Conservation (phyloP, 2,888 invertebrate genomes). For the Calliopum simillimum region DNA sequence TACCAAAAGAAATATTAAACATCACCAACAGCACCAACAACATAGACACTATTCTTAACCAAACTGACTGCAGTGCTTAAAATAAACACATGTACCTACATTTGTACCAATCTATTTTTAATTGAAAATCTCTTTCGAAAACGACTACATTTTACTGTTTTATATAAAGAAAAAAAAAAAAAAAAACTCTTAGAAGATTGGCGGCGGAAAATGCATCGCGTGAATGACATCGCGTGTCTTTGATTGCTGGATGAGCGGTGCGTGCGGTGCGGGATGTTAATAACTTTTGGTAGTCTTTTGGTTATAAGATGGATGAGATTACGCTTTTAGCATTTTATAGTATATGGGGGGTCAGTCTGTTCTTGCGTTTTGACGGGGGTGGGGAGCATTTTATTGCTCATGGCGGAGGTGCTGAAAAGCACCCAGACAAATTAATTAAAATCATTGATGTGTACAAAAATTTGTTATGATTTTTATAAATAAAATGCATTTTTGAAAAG, state of each 20-base stretch:
- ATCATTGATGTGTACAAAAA: no score
- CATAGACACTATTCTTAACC: no score
- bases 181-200: not conserved
- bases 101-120: slow-evolving; percentile 19
- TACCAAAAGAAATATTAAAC: no score
- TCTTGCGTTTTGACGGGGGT: slow-evolving; percentile 19
- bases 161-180: no score
- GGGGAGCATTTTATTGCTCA: slow-evolving; percentile 27
- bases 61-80: no score
- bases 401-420: slow-evolving; percentile 7
- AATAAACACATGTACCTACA: not conserved
- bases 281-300: no score
- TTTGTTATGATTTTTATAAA: no score
- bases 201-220: slow-evolving; percentile 41
- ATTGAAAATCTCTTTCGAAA: slow-evolving; percentile 47
- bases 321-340: no score
- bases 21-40: not conserved
- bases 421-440: no score
- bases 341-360: slow-evolving; percentile 12
- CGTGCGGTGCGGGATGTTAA: not conserved
- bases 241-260: not conserved
- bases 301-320: no score
- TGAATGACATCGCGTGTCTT: slow-evolving; percentile 47
- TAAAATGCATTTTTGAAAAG: no score
- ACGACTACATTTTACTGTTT: slow-evolving; percentile 57